Percentiles rank a stretch among this genome's conserved stretches.
Evolutionary conservation across 2,113 vertebrate species (phyloP).

Genomic region (Amphiprion percula): DNA sequence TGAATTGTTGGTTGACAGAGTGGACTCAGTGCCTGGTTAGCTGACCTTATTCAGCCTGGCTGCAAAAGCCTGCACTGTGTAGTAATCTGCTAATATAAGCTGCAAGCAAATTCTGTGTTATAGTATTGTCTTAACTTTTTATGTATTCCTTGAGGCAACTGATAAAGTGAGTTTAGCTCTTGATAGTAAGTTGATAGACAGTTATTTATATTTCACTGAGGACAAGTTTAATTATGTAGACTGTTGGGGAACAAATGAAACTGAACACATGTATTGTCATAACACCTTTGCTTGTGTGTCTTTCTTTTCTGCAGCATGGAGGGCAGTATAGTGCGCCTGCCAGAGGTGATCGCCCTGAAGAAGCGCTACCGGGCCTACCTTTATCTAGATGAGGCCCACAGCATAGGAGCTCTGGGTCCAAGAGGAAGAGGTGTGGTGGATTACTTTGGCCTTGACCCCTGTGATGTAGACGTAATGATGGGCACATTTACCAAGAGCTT

Average conservation of each 20-base stretch:
- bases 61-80: neutral
- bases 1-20: slow-evolving; percentile 8
- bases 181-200: neutral
- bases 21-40: slow-evolving; percentile 31
- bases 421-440: slow-evolving; percentile 93
- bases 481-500: slow-evolving; percentile 98
- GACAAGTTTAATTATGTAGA: neutral
- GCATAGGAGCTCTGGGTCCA: slow-evolving; percentile 93
- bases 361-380: slow-evolving; percentile 95
- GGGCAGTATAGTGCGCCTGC: slow-evolving; percentile 94
- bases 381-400: slow-evolving; percentile 97
- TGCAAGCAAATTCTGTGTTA: no score
- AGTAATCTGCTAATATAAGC: neutral
- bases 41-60: neutral
- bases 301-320: slow-evolving; percentile 91
- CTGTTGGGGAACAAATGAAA: neutral
- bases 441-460: slow-evolving; percentile 91
- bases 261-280: neutral
- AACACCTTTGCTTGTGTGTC: neutral
- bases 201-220: no score
- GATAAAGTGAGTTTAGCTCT: neutral
- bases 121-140: no score
- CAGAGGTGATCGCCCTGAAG: slow-evolving; percentile 95
- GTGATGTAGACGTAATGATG: slow-evolving; percentile 96
- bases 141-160: neutral